Evolutionary conservation across 1,140 invertebrate genomes (phyloP).

Genomic region (Periplaneta americana): DNA sequence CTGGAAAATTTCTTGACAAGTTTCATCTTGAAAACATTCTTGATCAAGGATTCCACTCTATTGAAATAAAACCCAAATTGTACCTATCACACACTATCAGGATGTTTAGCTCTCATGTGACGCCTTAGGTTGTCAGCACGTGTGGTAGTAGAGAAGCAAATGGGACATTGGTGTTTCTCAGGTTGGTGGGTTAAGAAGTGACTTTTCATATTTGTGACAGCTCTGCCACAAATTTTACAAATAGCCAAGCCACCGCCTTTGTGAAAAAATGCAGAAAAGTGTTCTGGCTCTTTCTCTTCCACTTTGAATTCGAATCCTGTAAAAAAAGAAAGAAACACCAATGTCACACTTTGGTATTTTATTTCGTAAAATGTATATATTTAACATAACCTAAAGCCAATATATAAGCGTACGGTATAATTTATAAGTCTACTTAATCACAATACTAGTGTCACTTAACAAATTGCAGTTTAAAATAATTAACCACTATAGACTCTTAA

Average conservation of each 20-base stretch:
- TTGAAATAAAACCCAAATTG: background rate
- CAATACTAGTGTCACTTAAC: too few relatives aligned
- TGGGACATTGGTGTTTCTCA: constrained; percentile 20
- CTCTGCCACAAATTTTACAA: constrained; percentile 22
- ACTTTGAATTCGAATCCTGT: constrained; percentile 1
- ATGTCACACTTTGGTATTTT: background rate
- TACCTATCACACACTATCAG: background rate
- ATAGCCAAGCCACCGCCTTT: constrained; percentile 11
- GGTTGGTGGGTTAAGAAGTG: constrained; percentile 20
- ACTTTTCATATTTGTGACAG: constrained; percentile 22
- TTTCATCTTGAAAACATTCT: background rate
- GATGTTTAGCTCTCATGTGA: constrained; percentile 42
- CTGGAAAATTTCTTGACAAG: background rate
- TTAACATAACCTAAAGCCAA: background rate
- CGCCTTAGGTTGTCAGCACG: constrained; percentile 42
- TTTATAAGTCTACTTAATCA: too few relatives aligned
- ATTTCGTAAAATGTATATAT: background rate
- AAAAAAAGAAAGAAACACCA: constrained; percentile 9
- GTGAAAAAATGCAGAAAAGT: constrained; percentile 7
- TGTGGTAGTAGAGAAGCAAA: constrained; percentile 19
- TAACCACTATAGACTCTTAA: too few relatives aligned
- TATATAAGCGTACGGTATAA: too few relatives aligned
- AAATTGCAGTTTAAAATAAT: too few relatives aligned
- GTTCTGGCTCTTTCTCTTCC: constrained; percentile 3
- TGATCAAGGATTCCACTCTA: background rate